Evolutionary conservation across 2,113 vertebrate species (phyloP).

Genomic region (human): DNA sequence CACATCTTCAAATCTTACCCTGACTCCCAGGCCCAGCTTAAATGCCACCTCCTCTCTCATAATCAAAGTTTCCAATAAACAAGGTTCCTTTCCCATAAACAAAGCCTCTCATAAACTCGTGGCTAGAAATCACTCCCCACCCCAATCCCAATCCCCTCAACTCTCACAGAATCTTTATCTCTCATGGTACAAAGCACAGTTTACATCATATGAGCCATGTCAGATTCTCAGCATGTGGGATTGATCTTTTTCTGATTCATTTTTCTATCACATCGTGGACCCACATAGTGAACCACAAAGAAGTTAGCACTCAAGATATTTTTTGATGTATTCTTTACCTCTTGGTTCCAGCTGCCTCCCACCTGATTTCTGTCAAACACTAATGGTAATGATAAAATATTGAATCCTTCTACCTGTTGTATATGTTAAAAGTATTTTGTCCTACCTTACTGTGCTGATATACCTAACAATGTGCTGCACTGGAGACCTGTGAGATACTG

Average conservation of each 20-base stretch:
- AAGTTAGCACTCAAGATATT: not conserved
- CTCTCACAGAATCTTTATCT: not conserved
- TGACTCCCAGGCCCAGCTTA: not conserved
- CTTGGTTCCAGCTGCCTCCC: slow-evolving; percentile 3
- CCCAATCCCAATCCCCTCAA: no score
- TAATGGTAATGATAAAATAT: not conserved
- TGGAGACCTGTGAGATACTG: not conserved
- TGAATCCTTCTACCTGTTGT: not conserved
- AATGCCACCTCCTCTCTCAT: not conserved
- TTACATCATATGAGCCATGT: not conserved
- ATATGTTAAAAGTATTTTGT: not conserved
- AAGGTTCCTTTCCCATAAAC: not conserved
- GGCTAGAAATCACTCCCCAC: not conserved
- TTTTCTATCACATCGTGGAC: not conserved
- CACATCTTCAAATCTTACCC: not conserved
- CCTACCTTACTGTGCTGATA: not conserved
- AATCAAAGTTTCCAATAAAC: not conserved
- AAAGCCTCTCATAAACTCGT: not conserved
- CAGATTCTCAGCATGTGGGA: not conserved
- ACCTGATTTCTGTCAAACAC: not conserved
- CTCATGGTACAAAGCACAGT: not conserved
- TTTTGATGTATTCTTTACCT: not conserved
- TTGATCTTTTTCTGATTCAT: not conserved
- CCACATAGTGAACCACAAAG: not conserved
- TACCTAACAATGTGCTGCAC: not conserved